phyloP scores from a whole-genome alignment of 1,140 invertebrate genomes.

The Brachionus rubens region DNA sequence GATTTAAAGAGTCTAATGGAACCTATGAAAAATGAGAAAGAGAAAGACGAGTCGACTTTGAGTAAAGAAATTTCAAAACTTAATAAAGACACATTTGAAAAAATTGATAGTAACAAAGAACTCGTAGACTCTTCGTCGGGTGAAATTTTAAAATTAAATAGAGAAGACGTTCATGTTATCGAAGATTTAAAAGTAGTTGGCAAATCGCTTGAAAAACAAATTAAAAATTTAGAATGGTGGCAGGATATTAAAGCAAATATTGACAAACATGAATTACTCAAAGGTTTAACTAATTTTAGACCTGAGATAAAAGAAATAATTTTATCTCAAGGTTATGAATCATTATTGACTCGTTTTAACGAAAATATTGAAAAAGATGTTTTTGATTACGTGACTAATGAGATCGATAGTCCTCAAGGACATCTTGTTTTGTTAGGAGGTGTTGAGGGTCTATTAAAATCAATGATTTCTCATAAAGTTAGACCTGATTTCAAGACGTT shows the following conservation, averaged over 20 bases:
- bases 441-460: slow-evolving; percentile 1
- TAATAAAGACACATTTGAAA: not conserved
- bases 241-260: slow-evolving; percentile 38
- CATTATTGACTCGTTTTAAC: not conserved
- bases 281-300: slow-evolving; percentile 27
- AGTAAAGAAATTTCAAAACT: slow-evolving; percentile 4
- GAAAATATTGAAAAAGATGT: not conserved
- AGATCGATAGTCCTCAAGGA: slow-evolving; percentile 6
- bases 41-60: not conserved
- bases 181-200: slow-evolving; percentile 9
- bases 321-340: slow-evolving; percentile 1
- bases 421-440: slow-evolving; percentile 1
- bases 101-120: not conserved
- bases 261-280: not conserved
- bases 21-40: not conserved
- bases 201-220: slow-evolving; percentile 6
- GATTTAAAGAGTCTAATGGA: not conserved
- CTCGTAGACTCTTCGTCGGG: not conserved
- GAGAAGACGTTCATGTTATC: slow-evolving; percentile 13
- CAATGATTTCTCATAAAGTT: slow-evolving; percentile 12
- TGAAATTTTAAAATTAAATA: not conserved
- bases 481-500: slow-evolving; percentile 27
- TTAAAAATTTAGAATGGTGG: slow-evolving; percentile 43
- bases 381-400: slow-evolving; percentile 11
- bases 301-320: slow-evolving; percentile 38